Base-by-base conservation (phyloP, 2,888 invertebrate species). In the Stomorhina lunata region DNA sequence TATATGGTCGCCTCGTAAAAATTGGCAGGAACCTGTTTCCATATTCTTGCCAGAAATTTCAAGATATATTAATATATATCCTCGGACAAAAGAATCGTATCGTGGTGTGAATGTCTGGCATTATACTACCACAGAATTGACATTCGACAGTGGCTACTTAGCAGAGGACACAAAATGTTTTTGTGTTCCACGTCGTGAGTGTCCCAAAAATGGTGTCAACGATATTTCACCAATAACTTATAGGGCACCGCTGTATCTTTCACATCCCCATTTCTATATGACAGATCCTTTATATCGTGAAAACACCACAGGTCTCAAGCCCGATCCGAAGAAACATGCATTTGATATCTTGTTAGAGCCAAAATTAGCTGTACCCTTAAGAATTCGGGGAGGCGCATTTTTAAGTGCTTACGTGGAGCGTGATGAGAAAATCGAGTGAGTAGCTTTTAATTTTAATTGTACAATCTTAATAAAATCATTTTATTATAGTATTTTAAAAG, bases 181-280 rank as follows among this genome's bases (percentile, higher is more conserved):
- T 90, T 95, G 95, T 87, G 91, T 92, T 22, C 43, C 69, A n/a
- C 81, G 85, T 0, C 78, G 77, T 2, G 79, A 86, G n/a, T 93
- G 93, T 87, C 87, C 93, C 0, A 85, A 86, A 75, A 86, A 88
- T 81, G 96, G 96, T 6, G 93, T 94, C 0, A 91, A 95, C 22
- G 94, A 96, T 89, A 94, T 95, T 84, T 95, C 95, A 0, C 89
- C 91, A 15, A 95, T 95, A 86, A 93, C 94, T 76, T 94, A 92
- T 90, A 94, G 94, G n/a, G 95, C 96, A 4, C 97, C 97, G 0
- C 94, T 95, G 29, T 95, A 94, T 90, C 92, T 96, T 55, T 95
- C 96, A 0, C 93, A 94, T 88, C 96, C 96, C 1, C 97, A 97
- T 90, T 96, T 97, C 91, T 93, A 95, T 84, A 89, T 95, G 87